phyloP scores from a whole-genome alignment of 2,113 vertebrate genomes.

The Lynx canadensis region DNA sequence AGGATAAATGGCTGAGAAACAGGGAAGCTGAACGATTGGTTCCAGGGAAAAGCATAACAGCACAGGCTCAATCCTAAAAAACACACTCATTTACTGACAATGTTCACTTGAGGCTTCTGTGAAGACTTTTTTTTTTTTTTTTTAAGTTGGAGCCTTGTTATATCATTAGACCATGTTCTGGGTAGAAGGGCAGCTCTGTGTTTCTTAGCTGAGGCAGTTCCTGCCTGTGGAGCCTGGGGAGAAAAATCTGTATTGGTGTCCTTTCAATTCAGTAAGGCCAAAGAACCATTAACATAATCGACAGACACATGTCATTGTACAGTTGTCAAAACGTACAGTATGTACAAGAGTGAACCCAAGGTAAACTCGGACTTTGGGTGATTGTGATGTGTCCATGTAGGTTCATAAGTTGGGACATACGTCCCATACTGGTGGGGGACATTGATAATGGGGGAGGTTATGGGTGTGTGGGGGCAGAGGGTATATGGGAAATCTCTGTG shows the following conservation, averaged over 20 bases:
- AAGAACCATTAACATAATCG: not conserved
- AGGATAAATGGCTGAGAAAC: not conserved
- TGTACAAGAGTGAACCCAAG: not conserved
- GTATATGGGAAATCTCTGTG: not conserved
- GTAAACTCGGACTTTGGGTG: not conserved
- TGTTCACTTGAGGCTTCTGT: not conserved
- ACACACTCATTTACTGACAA: not conserved
- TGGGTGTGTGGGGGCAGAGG: rapidly evolving
- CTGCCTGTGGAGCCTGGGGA: not conserved
- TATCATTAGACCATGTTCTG: not conserved
- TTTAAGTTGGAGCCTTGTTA: not conserved
- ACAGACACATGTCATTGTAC: rapidly evolving
- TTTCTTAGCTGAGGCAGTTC: not conserved
- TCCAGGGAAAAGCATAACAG: not conserved
- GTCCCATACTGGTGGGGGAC: too few relatives aligned
- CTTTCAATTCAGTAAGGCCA: not conserved
- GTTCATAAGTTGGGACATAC: not conserved
- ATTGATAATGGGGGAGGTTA: rapidly evolving
- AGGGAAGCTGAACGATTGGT: not conserved
- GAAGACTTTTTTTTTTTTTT: not conserved
- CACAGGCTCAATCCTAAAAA: not conserved
- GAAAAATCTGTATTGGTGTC: not conserved
- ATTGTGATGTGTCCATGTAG: rapidly evolving
- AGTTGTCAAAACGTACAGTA: not conserved
- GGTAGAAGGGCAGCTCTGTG: not conserved